Evolutionary conservation across 2,113 vertebrate genomes (phyloP).

Genomic region (Vimba vimba): DNA sequence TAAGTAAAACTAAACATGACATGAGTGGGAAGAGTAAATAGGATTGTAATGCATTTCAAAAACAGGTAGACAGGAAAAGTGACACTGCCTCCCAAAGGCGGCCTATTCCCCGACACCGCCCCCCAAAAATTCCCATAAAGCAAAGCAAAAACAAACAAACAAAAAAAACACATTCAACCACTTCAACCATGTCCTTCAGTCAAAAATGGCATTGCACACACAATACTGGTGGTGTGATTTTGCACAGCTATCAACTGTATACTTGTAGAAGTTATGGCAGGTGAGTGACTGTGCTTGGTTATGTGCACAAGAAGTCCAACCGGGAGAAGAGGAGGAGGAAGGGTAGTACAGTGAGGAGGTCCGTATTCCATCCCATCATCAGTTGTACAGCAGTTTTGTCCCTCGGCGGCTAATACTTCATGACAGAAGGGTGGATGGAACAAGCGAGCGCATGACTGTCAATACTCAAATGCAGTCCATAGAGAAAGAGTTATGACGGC

Average conservation of each 20-base stretch:
- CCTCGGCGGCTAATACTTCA: slow-evolving; percentile 55
- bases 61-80: slow-evolving; percentile 44
- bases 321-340: slow-evolving; percentile 64
- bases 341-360: slow-evolving; percentile 79
- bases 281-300: slow-evolving; percentile 60
- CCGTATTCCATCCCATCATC: slow-evolving; percentile 69
- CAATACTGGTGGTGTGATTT: slow-evolving; percentile 76
- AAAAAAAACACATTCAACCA: slow-evolving; percentile 60
- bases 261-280: slow-evolving; percentile 57
- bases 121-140: slow-evolving; percentile 5
- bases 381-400: slow-evolving; percentile 66
- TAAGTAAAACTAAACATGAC: slow-evolving; percentile 56
- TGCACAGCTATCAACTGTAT: slow-evolving; percentile 58
- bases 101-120: slow-evolving; percentile 17
- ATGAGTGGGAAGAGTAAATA: slow-evolving; percentile 53
- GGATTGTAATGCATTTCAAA: slow-evolving; percentile 54
- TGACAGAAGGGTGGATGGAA: slow-evolving; percentile 63
- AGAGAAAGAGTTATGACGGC: slow-evolving; percentile 66
- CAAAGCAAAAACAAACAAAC: neutral
- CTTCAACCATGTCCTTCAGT: slow-evolving; percentile 72
- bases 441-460: slow-evolving; percentile 67
- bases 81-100: slow-evolving; percentile 22
- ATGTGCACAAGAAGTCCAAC: slow-evolving; percentile 68
- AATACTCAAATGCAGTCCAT: slow-evolving; percentile 65
- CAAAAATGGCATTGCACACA: slow-evolving; percentile 67